These are phyloP conservation scores for Pangasianodon hypophthalmus DNA, from an alignment of 2,113 vertebrate genomes.

Conservation along the genomic window DNA sequence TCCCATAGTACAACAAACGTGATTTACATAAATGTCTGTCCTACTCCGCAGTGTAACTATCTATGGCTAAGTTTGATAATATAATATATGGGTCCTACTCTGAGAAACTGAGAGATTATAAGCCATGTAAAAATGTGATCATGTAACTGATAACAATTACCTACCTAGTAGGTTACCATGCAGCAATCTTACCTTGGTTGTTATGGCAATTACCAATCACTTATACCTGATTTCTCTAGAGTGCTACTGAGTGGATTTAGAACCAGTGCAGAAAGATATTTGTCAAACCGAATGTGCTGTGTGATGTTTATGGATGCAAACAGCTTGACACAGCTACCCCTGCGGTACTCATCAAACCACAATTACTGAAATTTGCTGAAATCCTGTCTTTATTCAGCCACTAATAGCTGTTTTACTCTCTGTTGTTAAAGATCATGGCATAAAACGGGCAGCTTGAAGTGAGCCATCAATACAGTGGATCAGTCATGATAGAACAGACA, in stretches of 20 bases:
- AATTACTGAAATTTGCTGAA: slow-evolving; percentile 3
- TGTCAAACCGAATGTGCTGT: background rate
- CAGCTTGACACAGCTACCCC: background rate
- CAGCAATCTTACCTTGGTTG: no score
- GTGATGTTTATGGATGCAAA: background rate
- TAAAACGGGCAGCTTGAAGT: background rate
- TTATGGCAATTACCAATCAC: no score
- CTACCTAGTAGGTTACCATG: no score
- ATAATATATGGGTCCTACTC: no score
- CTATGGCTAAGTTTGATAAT: no score
- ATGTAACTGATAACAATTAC: no score
- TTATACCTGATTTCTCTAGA: no score
- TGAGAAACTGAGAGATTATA: no score
- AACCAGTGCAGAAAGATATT: background rate
- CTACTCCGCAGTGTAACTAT: no score
- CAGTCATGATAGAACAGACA: background rate
- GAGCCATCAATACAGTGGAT: background rate
- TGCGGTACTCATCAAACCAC: background rate
- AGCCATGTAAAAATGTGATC: no score
- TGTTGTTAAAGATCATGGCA: background rate
- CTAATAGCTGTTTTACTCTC: background rate
- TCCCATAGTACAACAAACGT: no score
- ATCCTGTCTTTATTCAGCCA: background rate
- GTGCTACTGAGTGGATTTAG: background rate
- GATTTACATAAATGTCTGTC: no score